Evolutionary conservation across 1,140 invertebrate genomes (phyloP), one percentile per base, ranked within the genome.

Genomic region (Magallana gigas): DNA sequence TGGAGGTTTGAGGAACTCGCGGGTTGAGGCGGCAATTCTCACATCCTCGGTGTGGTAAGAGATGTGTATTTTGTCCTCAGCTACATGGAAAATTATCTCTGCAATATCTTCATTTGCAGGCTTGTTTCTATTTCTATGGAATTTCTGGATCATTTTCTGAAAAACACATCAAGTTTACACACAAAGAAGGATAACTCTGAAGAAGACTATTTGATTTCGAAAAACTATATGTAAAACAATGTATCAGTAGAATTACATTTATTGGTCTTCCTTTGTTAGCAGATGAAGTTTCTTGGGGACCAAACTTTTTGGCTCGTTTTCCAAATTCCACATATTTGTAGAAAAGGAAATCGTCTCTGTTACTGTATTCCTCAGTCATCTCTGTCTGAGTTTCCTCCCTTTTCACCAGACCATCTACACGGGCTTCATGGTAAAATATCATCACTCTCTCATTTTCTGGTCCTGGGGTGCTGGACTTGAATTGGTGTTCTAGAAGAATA

Each of bases 351-450:
- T 97, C 97, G 58, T 96, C 95, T 56, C 97, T 95, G 62, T 96
- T 94, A 8, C 95, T 93, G 90, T 96, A 97, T 87, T 96, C 93
- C 92, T 97, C 97, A 9, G 95, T 96, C 88, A 97, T 95, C 87
- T 95, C 95, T 4, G 95, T 91, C 0, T 95, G 94, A 16, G 96
- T 95, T 91, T 96, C 96, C 84, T 96, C 95, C 0, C 97, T 94
- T 88, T 95, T 96, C 1, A 94, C 93, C 36, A 98, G 94, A 88
- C 96, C 96, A 93, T 97, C 97, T 8, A 96, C 93, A 23, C 97
- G 95, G 1, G 96, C 96, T 68, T 96, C 95, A 85, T 96, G 94
- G 91, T 96, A 97, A 94, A 97, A 98, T 85, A 96, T 95, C 90
- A 98, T 94, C 0, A 94, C 96, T 85, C 97, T 95, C 57, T 96